Evolutionary conservation across 1,140 invertebrate species (phyloP), one percentile per base, ranked within the genome.

Genomic region (Andrena cerasifolii): DNA sequence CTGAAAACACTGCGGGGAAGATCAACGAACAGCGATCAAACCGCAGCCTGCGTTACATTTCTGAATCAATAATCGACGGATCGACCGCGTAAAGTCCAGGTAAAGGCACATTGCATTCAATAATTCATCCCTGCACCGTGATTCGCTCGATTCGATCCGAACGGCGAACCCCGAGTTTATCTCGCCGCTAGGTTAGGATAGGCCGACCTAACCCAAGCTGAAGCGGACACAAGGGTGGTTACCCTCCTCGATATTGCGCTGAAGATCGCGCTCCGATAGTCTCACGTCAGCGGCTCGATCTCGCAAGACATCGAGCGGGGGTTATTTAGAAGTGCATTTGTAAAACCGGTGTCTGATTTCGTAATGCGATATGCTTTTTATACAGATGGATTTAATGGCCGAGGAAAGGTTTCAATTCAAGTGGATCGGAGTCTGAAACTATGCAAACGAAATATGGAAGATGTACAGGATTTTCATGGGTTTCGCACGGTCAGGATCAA

Each of bases 251-350:
- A 58, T 40, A 24, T 43, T 62, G 24, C 53, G 36, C 65, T 54
- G 49, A 59, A 80, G 54, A 75, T 43, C 31, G 71, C 61, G 59
- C 51, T 24, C 70, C 79, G 89, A 89, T 90, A 88, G 87, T 88
- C 85, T 85, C 77, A 40, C 10, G 10, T 3, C 10, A 80, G 84
- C n/a, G 68, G 43, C 51, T 5, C 72, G 76, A 76, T 63, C 31
- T 74, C 18, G 21, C 47, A 56, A 61, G 28, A 8, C 12, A 67
- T 26, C 26, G 53, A 51, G 54, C 65, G 80, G 80, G 82, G 82
- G 78, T 53, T 78, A 68, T 87, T 89, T 82, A 78, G 88, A 88
- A 82, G n/a, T 21, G 7, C 31, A 63, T 28, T 59, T 62, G 5
- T 33, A 18, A 36, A 36, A n/a, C 3, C 3, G n/a, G n/a, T 45